Base-by-base conservation (phyloP, 2,797 vertebrate species). In the Rhinella marina region DNA sequence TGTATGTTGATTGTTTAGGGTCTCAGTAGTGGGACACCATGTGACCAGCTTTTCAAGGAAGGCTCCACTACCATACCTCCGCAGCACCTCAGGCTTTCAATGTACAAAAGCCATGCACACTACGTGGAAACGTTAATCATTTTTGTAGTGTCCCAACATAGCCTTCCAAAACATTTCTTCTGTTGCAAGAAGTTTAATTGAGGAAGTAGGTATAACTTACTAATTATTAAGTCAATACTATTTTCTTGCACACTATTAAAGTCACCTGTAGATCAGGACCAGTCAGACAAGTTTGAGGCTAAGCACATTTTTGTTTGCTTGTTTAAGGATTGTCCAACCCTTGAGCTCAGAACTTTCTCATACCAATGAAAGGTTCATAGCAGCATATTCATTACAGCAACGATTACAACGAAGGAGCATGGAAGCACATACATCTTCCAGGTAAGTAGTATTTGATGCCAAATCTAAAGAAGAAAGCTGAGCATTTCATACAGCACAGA, bases 281-380 rank as follows among this genome's bases (percentile, higher is more conserved):
- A 61, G 83, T 76, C 54, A 17, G 56, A 85, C 83, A 62, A 85
- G 83, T 85, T 85, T 85, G 3, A 12, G 16, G 32, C 70, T 59
- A 61, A 76, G 25, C 68, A 61, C 19, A 21, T 73, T 70, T 73
- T 56, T 84, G 23, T 70, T 70, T 32, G 59, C 62, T 66, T 84
- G 5, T 48, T 59, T 76, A 82, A 59, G 12, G 11, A 61, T 76
- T 85, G 83, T 85, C 27, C 83, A 72, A 62, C 50, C 83, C 83
- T 32, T 76, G 21, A 21, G 54, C n/a, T 79, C 77, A 80, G 16
- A 32, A 41, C 27, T 76, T 59, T n/a, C 32, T 41, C 50, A 70
- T 48, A 62, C 29, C 23, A 19, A 29, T 25, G 48, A 59, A 41
- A 7, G 12, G 50, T 19, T 75, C 72, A 25, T 41, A 61, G 19